A percentile compares a stretch with the other conserved stretches of the same genome.
Evolutionary conservation across 2,797 vertebrate genomes (phyloP).

Genomic region (Nyctibius grandis): DNA sequence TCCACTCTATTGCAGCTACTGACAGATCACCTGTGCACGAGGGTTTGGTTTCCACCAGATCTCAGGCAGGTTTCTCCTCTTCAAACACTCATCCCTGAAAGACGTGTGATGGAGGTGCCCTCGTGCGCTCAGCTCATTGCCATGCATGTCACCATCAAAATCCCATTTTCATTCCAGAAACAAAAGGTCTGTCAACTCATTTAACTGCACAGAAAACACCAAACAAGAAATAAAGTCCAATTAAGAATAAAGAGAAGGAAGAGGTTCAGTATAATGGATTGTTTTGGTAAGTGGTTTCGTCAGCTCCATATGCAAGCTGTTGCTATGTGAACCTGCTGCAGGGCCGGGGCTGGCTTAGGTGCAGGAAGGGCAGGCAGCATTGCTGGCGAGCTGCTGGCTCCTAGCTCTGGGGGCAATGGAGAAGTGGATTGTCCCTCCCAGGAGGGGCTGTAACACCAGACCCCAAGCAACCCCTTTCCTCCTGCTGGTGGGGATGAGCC

Average conservation of each 20-base stretch:
- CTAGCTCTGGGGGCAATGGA: not conserved
- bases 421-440: not conserved
- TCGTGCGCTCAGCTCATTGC: not conserved
- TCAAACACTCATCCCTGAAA: not conserved
- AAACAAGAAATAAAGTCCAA: conserved; percentile 62
- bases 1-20: too few species aligned
- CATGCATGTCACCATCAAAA: not conserved
- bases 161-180: conserved; percentile 62
- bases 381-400: not conserved
- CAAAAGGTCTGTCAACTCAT: conserved; percentile 57
- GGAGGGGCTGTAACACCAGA: not conserved
- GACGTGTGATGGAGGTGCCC: not conserved
- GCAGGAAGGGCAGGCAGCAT: not conserved
- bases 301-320: not conserved
- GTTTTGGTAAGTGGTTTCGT: conserved; percentile 28
- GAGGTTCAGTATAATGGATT: conserved; percentile 19
- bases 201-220: conserved; percentile 60
- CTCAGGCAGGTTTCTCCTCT: not conserved
- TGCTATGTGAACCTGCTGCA: not conserved
- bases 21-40: not conserved
- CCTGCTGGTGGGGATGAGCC: not conserved
- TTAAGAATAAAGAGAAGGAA: conserved; percentile 52
- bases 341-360: not conserved
- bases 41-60: not conserved
- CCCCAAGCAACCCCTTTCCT: not conserved